A percentile compares a stretch with the other conserved stretches of the same genome.
Conservation (phyloP, 2,113 vertebrate genomes). For the Puffinus mauretanicus region DNA sequence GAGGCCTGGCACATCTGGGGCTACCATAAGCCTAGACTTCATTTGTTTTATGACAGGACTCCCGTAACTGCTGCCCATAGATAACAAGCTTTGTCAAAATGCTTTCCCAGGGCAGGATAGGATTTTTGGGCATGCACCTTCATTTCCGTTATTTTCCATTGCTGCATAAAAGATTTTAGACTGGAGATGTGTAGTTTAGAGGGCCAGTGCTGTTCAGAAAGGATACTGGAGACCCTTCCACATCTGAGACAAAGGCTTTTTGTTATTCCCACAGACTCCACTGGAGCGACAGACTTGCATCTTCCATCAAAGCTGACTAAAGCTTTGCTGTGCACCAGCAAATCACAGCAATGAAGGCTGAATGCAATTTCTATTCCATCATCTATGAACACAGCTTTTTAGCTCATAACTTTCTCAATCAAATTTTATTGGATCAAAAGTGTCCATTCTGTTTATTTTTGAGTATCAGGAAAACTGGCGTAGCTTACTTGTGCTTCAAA, state of each 20-base stretch:
- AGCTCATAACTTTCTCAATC: neutral
- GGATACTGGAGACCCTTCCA: neutral
- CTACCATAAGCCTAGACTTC: neutral
- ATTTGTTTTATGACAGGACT: neutral
- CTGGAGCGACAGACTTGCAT: neutral
- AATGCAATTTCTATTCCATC: neutral
- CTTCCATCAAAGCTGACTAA: neutral
- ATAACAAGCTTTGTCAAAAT: neutral
- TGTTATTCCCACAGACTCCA: neutral
- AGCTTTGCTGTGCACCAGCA: neutral
- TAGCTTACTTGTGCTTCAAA: neutral
- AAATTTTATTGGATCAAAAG: neutral
- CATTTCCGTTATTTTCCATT: neutral
- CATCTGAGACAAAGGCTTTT: neutral
- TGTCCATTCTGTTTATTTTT: neutral
- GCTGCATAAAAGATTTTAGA: neutral
- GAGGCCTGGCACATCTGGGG: neutral
- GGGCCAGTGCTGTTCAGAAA: neutral
- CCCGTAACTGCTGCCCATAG: neutral
- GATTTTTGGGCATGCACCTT: neutral
- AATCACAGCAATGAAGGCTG: neutral
- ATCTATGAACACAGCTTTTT: neutral
- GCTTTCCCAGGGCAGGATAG: neutral
- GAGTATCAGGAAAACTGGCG: neutral
- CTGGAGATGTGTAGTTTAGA: neutral